phyloP scores from a whole-genome alignment of 1,140 invertebrate species.

The Ips typographus region DNA sequence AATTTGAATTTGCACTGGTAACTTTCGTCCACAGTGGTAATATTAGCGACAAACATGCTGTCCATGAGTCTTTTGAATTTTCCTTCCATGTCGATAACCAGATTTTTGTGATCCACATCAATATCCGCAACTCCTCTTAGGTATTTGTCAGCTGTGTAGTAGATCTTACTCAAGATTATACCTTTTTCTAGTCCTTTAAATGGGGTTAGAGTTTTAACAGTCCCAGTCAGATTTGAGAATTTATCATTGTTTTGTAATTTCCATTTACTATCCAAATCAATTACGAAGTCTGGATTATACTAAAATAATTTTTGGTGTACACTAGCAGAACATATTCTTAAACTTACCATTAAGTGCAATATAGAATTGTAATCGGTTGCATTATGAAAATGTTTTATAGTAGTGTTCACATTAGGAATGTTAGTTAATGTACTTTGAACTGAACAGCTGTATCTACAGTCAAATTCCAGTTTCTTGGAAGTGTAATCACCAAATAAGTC shows the following conservation, averaged over 20 bases:
- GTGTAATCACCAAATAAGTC: conserved; percentile 56
- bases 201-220: conserved; percentile 58
- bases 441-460: conserved; percentile 56
- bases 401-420: conserved; percentile 58
- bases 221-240: conserved; percentile 59
- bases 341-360: conserved; percentile 53
- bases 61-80: conserved; percentile 64
- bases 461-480: conserved; percentile 47
- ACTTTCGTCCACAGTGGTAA: conserved; percentile 70
- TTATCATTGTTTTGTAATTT: conserved; percentile 51
- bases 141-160: conserved; percentile 58
- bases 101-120: conserved; percentile 67
- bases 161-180: conserved; percentile 64
- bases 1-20: conserved; percentile 67
- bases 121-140: conserved; percentile 67
- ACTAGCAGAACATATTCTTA: background rate
- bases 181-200: conserved; percentile 66
- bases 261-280: conserved; percentile 61
- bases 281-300: conserved; percentile 57
- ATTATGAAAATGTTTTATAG: conserved; percentile 58
- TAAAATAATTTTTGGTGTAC: conserved; percentile 37
- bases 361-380: conserved; percentile 55
- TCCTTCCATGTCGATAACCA: conserved; percentile 62
- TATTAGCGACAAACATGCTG: conserved; percentile 67
- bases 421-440: conserved; percentile 61